A percentile compares a stretch with the other conserved stretches of the same genome.
These are phyloP conservation scores for Campylomormyrus tamandua DNA, from an alignment of 2,113 vertebrate species.

Conservation along the genomic window DNA sequence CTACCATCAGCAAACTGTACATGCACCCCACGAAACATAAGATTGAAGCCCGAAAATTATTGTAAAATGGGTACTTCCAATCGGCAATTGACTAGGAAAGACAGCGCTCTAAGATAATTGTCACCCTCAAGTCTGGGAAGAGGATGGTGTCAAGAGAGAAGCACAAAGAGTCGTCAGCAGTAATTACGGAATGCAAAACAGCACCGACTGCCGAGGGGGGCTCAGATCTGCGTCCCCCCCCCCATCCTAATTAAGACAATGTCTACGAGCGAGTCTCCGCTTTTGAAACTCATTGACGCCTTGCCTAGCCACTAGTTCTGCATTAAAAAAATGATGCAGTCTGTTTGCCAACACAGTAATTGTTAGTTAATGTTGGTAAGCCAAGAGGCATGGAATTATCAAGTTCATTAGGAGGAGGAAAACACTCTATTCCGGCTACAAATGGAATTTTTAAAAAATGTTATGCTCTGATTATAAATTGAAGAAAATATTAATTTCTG, in stretches of 20 bases:
- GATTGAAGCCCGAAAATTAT: neutral
- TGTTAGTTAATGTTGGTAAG: neutral
- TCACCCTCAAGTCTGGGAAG: slow-evolving; percentile 3
- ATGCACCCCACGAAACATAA: neutral
- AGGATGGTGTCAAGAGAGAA: slow-evolving; percentile 11
- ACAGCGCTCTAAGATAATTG: slow-evolving; percentile 25
- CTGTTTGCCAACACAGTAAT: neutral
- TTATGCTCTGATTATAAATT: neutral
- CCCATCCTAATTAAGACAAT: slow-evolving; percentile 31
- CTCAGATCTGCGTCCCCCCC: slow-evolving; percentile 7
- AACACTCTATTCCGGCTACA: neutral
- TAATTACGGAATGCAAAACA: slow-evolving; percentile 25
- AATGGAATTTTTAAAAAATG: neutral
- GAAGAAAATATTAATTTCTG: neutral
- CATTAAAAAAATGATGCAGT: slow-evolving; percentile 1
- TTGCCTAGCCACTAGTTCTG: neutral
- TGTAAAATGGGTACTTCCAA: slow-evolving; percentile 1
- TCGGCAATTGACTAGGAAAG: slow-evolving; percentile 11
- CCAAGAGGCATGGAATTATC: neutral
- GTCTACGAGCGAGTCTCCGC: neutral
- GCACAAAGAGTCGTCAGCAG: neutral
- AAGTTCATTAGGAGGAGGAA: neutral
- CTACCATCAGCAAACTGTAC: neutral
- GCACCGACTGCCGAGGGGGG: slow-evolving; percentile 2
- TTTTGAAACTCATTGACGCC: neutral